phyloP scores from a whole-genome alignment of 1,140 invertebrate genomes.

The Drosophila sp. region DNA sequence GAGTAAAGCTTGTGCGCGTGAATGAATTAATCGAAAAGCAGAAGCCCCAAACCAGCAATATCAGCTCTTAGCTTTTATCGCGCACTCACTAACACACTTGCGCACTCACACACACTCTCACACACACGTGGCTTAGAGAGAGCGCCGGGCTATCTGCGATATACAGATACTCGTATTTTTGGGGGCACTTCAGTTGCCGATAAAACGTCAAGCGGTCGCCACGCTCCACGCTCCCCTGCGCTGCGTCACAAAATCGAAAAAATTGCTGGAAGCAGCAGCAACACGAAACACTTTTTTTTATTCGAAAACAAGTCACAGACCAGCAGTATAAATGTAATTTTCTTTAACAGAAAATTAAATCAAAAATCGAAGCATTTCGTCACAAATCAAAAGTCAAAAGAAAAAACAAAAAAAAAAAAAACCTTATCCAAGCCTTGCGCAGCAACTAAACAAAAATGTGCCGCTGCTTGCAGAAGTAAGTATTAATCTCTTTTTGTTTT shows the following conservation, averaged over 20 bases:
- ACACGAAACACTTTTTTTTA: constrained; percentile 35
- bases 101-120: constrained; percentile 5
- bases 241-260: constrained; percentile 29
- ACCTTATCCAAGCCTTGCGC: not conserved
- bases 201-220: constrained; percentile 70
- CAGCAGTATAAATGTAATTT: constrained; percentile 58
- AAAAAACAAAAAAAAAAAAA: constrained; percentile 14
- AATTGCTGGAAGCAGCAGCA: constrained; percentile 19
- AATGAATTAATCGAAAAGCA: constrained; percentile 5
- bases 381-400: constrained; percentile 26
- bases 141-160: constrained; percentile 47
- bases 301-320: constrained; percentile 64
- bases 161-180: constrained; percentile 41
- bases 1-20: constrained; percentile 4
- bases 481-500: constrained; percentile 34
- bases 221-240: constrained; percentile 38
- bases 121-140: constrained; percentile 18
- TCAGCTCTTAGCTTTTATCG: constrained; percentile 12
- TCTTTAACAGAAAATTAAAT: constrained; percentile 51
- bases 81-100: not conserved
- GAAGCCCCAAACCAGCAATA: constrained; percentile 1
- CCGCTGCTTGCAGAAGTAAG: constrained; percentile 82
- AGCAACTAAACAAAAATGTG: constrained; percentile 60
- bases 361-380: constrained; percentile 52
- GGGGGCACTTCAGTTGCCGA: constrained; percentile 71